Evolutionary conservation across 2,888 invertebrate genomes (phyloP).

Genomic region (Diarsia mendica): DNA sequence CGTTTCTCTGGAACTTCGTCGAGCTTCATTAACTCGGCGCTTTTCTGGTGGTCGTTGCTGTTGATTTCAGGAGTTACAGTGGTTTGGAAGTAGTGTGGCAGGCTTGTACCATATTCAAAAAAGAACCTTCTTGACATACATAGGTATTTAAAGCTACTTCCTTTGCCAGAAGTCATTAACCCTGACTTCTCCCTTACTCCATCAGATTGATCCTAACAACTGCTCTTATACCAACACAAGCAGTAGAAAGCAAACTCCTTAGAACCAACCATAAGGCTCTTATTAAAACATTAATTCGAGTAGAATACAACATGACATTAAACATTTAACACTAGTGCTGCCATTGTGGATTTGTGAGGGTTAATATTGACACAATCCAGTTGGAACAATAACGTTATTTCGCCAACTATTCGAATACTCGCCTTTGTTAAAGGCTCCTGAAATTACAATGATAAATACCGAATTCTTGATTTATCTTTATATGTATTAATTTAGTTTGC

Average conservation of each 20-base stretch:
- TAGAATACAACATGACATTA: conserved; percentile 53
- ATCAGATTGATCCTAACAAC: not conserved
- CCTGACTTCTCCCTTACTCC: not conserved
- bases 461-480: conserved; percentile 61
- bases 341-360: conserved; percentile 56
- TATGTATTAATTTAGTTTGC: conserved; percentile 35
- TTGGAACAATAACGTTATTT: conserved; percentile 60
- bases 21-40: too few relatives aligned
- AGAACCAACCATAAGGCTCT: conserved; percentile 29
- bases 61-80: too few relatives aligned
- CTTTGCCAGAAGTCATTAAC: not conserved
- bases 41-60: too few relatives aligned
- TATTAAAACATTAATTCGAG: conserved; percentile 55
- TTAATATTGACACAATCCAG: conserved; percentile 62
- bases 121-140: not conserved
- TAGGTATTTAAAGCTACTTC: not conserved
- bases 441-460: conserved; percentile 59
- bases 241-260: conserved; percentile 19
- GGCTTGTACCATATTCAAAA: too few relatives aligned
- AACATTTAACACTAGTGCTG: conserved; percentile 46
- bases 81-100: too few relatives aligned
- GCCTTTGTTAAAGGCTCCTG: conserved; percentile 55
- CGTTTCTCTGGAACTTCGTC: too few relatives aligned
- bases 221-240: not conserved
- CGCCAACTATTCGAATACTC: conserved; percentile 52